A percentile compares a stretch with the other conserved stretches of the same genome.
These are phyloP conservation scores for Caloenas nicobarica DNA, from an alignment of 2,113 vertebrate species.

Conservation along the genomic window DNA sequence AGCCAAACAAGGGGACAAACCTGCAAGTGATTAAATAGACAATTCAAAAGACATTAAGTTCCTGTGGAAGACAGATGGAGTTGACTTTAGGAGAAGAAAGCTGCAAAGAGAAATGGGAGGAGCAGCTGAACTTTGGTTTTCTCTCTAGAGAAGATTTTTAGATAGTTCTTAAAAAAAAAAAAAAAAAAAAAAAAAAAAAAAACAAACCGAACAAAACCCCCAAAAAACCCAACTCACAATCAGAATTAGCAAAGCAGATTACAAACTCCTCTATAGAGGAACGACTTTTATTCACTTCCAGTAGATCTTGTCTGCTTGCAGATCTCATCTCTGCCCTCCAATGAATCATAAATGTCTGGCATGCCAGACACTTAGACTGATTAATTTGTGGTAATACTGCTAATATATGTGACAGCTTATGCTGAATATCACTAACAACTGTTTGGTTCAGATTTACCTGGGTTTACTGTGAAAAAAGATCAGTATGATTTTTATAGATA, in stretches of 20 bases:
- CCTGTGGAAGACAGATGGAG: conserved; percentile 44
- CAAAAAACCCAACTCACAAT: no score
- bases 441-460: neutral
- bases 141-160: neutral
- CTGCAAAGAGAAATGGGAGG: conserved; percentile 43
- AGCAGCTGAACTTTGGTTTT: conserved; percentile 21
- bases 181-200: no score
- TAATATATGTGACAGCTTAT: neutral
- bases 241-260: neutral
- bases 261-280: neutral
- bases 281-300: neutral
- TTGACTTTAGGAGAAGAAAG: conserved; percentile 49
- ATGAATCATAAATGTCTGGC: neutral
- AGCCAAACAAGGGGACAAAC: neutral
- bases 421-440: neutral
- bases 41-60: conserved; percentile 49
- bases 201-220: no score
- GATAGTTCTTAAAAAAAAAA: neutral
- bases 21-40: conserved; percentile 55
- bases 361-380: rapidly evolving
- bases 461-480: neutral
- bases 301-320: neutral
- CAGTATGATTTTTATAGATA: neutral
- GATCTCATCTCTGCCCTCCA: neutral
- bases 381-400: neutral